Base-by-base conservation (phyloP, 2,113 vertebrate species). In the Percina caprodes region DNA sequence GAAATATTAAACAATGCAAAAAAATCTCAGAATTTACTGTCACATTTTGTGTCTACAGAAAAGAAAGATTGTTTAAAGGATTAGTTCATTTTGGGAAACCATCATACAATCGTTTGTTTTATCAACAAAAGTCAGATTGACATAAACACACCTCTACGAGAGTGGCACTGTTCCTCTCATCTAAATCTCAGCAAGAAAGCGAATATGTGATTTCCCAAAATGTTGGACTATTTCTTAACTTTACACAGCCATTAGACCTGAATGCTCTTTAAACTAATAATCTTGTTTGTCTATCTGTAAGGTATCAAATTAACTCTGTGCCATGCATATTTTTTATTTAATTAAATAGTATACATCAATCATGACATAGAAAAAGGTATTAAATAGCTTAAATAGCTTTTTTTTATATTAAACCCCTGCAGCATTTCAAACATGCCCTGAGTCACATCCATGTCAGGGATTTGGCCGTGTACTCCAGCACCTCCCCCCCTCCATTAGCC, bases 401-500 rank as follows among this genome's bases (percentile, higher is more conserved):
- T 11, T 45, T 70, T 61, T 6, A 21, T n/a, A 12, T 75, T 45
- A 49, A 72, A 67, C 21, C 45, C 30, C 52, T 65, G 12, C 49
- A 72, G 51, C 30, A 71, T 63, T 33, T 71, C 15, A 52, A 66
- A 42, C 23, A 18, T 63, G 59, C 62, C 18, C 26, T 1, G 9
- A 52, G 71, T 30, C 63, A 52, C 52, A 63, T 69, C 72, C 45
- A 42, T 9, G 14, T 79, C 56, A 60, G 39, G n/a, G 65, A 59
- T 60, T 49, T 76, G 69, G 65, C 77, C 13, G 0, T 1, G 24
- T 9, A 6, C 46, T 49, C 48, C 4, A 60, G 19, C 65, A n/a
- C 48, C 67, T 30, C 55, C 35, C 42, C 33, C 13, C 30, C 23
- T 69, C 48, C 55, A 61, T 58, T 26, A 42, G 66, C 59, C 75